A percentile compares a stretch with the other conserved stretches of the same genome.
Conservation (phyloP, 2,797 vertebrate genomes). For the Cyprinella venusta region DNA sequence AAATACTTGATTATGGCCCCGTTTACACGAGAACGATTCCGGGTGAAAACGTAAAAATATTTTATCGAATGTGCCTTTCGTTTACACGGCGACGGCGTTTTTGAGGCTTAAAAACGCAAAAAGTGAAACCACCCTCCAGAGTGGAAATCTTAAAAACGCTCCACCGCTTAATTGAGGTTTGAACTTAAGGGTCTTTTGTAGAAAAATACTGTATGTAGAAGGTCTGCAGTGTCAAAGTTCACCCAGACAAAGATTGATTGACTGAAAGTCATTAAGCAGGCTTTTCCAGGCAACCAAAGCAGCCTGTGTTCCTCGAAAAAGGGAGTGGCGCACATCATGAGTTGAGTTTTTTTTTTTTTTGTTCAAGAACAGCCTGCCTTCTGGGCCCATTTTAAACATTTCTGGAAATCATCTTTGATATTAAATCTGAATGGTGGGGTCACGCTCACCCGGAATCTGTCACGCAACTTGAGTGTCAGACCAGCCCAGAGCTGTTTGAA, state of each 20-base stretch:
- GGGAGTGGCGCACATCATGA: conserved; percentile 44
- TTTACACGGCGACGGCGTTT: too few relatives aligned
- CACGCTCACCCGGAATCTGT: conserved; percentile 3
- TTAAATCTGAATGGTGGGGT: conserved; percentile 35
- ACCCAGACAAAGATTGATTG: neutral
- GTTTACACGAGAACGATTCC: too few relatives aligned
- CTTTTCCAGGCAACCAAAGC: conserved; percentile 19
- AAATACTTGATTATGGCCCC: too few relatives aligned
- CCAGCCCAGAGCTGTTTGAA: conserved; percentile 36
- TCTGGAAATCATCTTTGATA: conserved; percentile 46
- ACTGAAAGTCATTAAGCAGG: conserved; percentile 17
- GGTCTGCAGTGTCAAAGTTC: neutral
- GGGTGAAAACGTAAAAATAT: too few relatives aligned
- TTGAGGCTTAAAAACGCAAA: too few relatives aligned
- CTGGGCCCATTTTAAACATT: conserved; percentile 33
- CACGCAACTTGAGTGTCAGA: conserved; percentile 27
- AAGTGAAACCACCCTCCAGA: too few relatives aligned
- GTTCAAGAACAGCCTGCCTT: conserved; percentile 35
- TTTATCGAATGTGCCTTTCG: too few relatives aligned
- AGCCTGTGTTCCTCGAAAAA: neutral
- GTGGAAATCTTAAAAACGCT: too few relatives aligned
- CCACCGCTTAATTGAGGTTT: conserved; percentile 18
- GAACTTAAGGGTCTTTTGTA: neutral
- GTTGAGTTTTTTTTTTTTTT: conserved; percentile 29
- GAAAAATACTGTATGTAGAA: neutral